phyloP scores from a whole-genome alignment of 2,888 invertebrate genomes.

The Conistra vaccinii region DNA sequence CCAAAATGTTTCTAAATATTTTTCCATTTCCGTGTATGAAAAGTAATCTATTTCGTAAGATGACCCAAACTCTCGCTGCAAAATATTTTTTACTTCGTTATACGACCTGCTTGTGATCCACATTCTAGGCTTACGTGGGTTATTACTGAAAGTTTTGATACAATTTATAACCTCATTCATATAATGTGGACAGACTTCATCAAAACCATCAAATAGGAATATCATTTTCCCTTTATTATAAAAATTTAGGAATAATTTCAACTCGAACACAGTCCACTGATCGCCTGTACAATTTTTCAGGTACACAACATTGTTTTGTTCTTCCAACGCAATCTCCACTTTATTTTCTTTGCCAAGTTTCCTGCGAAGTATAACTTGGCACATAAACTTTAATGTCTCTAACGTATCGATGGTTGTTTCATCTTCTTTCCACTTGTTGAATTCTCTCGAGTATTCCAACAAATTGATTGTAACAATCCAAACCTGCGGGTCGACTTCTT shows the following conservation, averaged over 20 bases:
- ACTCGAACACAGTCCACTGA: slow-evolving; percentile 25
- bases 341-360: slow-evolving; percentile 7
- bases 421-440: slow-evolving; percentile 34
- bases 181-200: slow-evolving; percentile 64
- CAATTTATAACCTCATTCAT: slow-evolving; percentile 34
- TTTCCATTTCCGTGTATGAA: slow-evolving; percentile 19
- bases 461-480: slow-evolving; percentile 60
- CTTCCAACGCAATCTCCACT: slow-evolving; percentile 6
- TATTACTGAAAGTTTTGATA: slow-evolving; percentile 18
- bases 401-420: slow-evolving; percentile 15
- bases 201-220: slow-evolving; percentile 63
- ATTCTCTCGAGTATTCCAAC: slow-evolving; percentile 34
- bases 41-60: slow-evolving; percentile 41
- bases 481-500: slow-evolving; percentile 25
- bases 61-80: slow-evolving; percentile 45
- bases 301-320: slow-evolving; percentile 10
- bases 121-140: slow-evolving; percentile 26
- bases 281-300: slow-evolving; percentile 22
- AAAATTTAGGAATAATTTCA: slow-evolving; percentile 52
- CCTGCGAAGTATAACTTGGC: slow-evolving; percentile 7
- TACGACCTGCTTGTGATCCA: slow-evolving; percentile 64
- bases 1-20: slow-evolving; percentile 49
- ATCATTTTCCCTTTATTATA: slow-evolving; percentile 40
- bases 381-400: slow-evolving; percentile 28
- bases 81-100: slow-evolving; percentile 30